Evolutionary conservation across 2,797 vertebrate genomes (phyloP).

Genomic region (Takifugu rubripes): DNA sequence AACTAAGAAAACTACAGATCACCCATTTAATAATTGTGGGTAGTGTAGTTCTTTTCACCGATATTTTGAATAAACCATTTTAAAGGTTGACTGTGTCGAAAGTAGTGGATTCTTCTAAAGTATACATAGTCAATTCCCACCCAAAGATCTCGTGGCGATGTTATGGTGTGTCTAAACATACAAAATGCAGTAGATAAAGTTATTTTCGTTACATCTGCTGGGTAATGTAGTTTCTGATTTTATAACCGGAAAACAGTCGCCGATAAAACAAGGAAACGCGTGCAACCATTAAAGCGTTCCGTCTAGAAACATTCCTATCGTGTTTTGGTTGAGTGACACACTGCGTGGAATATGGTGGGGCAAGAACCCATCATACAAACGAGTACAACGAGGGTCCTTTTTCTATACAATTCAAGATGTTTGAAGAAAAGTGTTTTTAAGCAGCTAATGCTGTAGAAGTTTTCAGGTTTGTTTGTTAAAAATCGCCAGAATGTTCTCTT

Average conservation of each 20-base stretch:
- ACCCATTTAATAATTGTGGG: slow-evolving; percentile 26
- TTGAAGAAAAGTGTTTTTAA: neutral
- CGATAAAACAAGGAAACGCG: slow-evolving; percentile 10
- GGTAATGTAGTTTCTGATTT: fast-evolving
- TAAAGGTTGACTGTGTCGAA: too few species aligned
- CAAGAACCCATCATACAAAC: slow-evolving; percentile 25
- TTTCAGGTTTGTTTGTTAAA: neutral
- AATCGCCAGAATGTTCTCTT: slow-evolving; percentile 45
- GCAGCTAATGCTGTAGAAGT: neutral
- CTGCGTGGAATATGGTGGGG: slow-evolving; percentile 30
- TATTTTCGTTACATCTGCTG: too few species aligned
- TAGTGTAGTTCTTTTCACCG: slow-evolving; percentile 44
- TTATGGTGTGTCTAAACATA: too few species aligned
- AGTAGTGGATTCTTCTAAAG: too few species aligned
- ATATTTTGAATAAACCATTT: too few species aligned
- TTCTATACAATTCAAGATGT: neutral
- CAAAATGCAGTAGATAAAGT: too few species aligned
- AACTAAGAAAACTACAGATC: too few species aligned
- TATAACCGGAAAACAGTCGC: neutral
- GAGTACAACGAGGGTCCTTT: neutral
- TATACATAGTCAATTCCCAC: too few species aligned
- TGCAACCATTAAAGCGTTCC: slow-evolving; percentile 26
- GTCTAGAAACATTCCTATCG: slow-evolving; percentile 34
- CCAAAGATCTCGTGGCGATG: too few species aligned
- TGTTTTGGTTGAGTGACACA: neutral